Base-by-base conservation (phyloP, 2,888 invertebrate species). In the Rotaria macrura region DNA sequence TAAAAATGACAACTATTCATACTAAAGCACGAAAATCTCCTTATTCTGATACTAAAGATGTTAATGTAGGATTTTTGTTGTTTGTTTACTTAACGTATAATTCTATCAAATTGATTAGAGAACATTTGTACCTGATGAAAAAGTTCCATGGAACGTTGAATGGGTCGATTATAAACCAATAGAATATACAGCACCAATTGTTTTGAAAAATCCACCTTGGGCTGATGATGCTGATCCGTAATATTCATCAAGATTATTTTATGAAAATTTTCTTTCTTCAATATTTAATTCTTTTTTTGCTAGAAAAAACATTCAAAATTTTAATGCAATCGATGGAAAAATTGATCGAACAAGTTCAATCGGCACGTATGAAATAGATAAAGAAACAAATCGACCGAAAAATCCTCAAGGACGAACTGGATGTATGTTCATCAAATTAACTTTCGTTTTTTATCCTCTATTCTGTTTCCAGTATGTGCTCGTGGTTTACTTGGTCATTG, bases 341-440 rank as follows among this genome's bases (percentile, higher is more conserved):
- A 54, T 84, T 52, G 85, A 86, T 85, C 85, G 86, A 83, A 74
- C 14, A 43, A 86, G 86, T 74, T 85, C n/a, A n/a, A 74, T 79
- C 17, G 83, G 85, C 1, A 25, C 20, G 12, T 86, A 86, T 84
- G 72, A 86, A 55, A 29, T 86, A 25, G 49, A 79, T 12, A 10
- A 52, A n/a, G 29, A 74, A 84, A 86, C 89, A 74, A 87, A 87
- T 25, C 85, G 88, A 23, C 90, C 90, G 84, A 88, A 89, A 86
- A 98, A 98, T 92, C 96, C 96, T 0, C 91, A 93, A 85, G 99
- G 98, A 14, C 92, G 99, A 87, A 98, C 98, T 47, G 98, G 99
- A 0, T 89, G 98, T 0, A 89, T 43, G n/a, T 3, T 43, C 6
- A 0, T 1, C n/a, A 14, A 25, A 20, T 12, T 5, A n/a, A 47